Conservation (phyloP, 2,888 invertebrate genomes). For the Gonocerus acuteangulatus region DNA sequence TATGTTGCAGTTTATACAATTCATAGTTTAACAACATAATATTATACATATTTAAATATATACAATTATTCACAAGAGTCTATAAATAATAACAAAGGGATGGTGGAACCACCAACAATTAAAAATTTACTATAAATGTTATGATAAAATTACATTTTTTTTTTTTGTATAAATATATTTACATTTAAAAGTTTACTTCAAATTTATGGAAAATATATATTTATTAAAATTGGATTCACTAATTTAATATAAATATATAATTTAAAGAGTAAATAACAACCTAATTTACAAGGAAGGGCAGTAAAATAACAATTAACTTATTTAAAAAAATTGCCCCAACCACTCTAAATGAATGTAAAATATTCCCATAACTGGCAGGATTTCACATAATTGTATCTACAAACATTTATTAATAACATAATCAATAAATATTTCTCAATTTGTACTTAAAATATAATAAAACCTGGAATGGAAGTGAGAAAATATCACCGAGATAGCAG, state of each 20-base stretch:
- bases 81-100: slow-evolving; percentile 9
- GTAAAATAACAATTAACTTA: slow-evolving; percentile 21
- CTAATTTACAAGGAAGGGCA: slow-evolving; percentile 25
- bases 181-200: slow-evolving; percentile 12
- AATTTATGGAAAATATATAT: slow-evolving; percentile 4
- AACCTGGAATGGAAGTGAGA: slow-evolving; percentile 29
- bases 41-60: slow-evolving; percentile 20
- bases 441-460: slow-evolving; percentile 2
- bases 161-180: slow-evolving; percentile 12
- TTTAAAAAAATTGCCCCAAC: background rate
- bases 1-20: slow-evolving; percentile 24
- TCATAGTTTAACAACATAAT: slow-evolving; percentile 8
- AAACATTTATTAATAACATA: background rate
- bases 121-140: slow-evolving; percentile 1
- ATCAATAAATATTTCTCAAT: background rate
- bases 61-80: slow-evolving; percentile 6
- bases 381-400: background rate
- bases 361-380: background rate
- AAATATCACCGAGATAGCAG: slow-evolving; percentile 3
- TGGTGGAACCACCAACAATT: background rate
- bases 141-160: background rate
- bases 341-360: slow-evolving; percentile 5
- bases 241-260: slow-evolving; percentile 24
- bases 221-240: slow-evolving; percentile 15
- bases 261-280: slow-evolving; percentile 27